These are phyloP conservation scores for Mirza zaza DNA, from an alignment of 2,113 vertebrate species.

Conservation along the genomic window DNA sequence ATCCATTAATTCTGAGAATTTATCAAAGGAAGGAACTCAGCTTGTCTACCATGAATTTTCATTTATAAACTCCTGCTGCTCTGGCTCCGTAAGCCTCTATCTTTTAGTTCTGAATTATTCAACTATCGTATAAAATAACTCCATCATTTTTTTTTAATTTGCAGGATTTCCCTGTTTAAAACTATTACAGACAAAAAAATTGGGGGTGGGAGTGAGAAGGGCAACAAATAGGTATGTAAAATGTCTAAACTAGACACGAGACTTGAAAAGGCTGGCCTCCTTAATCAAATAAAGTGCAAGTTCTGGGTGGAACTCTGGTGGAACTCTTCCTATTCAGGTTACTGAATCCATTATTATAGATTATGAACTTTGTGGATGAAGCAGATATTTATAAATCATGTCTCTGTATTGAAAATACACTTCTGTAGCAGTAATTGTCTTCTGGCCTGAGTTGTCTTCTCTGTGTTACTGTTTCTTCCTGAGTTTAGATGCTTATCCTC, in stretches of 20 bases:
- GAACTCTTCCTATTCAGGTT: background rate
- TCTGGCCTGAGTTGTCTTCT: background rate
- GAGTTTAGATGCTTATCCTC: background rate
- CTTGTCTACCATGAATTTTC: slow-evolving; percentile 75
- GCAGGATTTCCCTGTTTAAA: background rate
- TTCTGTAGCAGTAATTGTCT: background rate
- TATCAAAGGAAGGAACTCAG: slow-evolving; percentile 71
- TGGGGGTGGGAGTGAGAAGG: background rate
- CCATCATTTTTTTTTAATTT: background rate
- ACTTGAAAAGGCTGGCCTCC: background rate
- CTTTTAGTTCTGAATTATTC: slow-evolving; percentile 25
- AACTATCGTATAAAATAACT: slow-evolving; percentile 30
- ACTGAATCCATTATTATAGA: background rate
- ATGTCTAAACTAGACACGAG: background rate
- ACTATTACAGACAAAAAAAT: background rate
- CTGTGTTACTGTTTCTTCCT: background rate
- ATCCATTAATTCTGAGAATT: slow-evolving; percentile 77
- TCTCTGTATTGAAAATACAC: background rate
- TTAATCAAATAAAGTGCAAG: background rate
- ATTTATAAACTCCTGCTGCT: slow-evolving; percentile 70
- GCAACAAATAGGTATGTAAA: background rate
- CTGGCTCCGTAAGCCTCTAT: background rate
- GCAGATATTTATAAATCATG: background rate
- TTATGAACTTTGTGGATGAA: background rate
- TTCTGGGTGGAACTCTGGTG: background rate